Evolutionary conservation across 2,113 vertebrate genomes (phyloP).

Genomic region (Hippocampus guttulatus): DNA sequence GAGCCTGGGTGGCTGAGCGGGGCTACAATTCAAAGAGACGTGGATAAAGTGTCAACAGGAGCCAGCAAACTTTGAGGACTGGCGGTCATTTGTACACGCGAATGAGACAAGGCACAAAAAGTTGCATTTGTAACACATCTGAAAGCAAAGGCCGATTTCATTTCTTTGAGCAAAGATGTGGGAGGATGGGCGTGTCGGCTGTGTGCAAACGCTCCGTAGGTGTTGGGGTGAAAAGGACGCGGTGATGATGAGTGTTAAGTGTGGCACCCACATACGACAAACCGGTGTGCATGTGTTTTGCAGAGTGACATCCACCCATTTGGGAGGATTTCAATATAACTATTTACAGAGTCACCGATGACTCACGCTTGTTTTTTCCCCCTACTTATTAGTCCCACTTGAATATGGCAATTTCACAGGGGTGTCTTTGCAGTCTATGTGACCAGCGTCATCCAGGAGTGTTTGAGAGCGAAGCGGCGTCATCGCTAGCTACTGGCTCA

Average conservation of each 20-base stretch:
- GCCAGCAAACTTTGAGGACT: conserved; percentile 15
- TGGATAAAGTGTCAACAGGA: conserved; percentile 42
- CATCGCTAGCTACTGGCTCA: conserved; percentile 3
- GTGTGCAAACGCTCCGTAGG: conserved; percentile 32
- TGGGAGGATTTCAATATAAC: conserved; percentile 32
- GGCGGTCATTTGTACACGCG: conserved; percentile 22
- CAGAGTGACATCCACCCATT: conserved; percentile 42
- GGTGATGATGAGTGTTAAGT: conserved; percentile 25
- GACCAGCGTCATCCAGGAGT: neutral
- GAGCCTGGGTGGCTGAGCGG: conserved; percentile 21
- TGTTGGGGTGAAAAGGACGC: conserved; percentile 38
- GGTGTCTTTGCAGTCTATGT: conserved; percentile 15
- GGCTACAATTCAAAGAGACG: conserved; percentile 37
- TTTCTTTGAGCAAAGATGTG: conserved; percentile 12
- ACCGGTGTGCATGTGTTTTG: conserved; percentile 15
- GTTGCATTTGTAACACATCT: conserved; percentile 21
- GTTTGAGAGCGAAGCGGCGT: conserved; percentile 4
- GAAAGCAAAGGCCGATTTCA: neutral
- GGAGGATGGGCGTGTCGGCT: conserved; percentile 25
- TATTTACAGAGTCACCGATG: conserved; percentile 40
- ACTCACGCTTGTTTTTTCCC: conserved; percentile 44
- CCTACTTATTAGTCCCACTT: conserved; percentile 24
- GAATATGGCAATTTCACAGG: conserved; percentile 19
- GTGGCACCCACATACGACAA: conserved; percentile 40
- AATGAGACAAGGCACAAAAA: conserved; percentile 3